These are phyloP conservation scores for Gobio gobio DNA, from an alignment of 2,113 vertebrate species.

Conservation along the genomic window DNA sequence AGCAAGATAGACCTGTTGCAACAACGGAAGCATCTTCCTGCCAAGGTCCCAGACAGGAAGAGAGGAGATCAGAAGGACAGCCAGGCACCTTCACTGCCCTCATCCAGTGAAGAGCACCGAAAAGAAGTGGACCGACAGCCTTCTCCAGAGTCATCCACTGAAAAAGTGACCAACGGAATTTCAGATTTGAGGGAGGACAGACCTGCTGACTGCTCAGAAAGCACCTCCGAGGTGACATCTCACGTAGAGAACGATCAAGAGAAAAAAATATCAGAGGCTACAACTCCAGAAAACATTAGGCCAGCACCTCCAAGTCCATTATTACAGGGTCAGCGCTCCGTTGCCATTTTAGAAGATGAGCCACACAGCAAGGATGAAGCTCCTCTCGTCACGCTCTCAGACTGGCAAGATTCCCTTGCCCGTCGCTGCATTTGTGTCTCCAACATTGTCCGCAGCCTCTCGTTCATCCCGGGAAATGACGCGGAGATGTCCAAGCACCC, in stretches of 20 bases:
- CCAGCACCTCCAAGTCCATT: constrained; percentile 56
- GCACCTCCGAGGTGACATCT: constrained; percentile 40
- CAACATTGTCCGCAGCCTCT: constrained; percentile 97
- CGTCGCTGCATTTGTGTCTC: constrained; percentile 95
- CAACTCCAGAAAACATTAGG: constrained; percentile 67
- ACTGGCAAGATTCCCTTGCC: constrained; percentile 96
- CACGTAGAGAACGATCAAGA: constrained; percentile 52
- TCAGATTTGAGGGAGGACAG: constrained; percentile 57
- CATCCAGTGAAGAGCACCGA: constrained; percentile 42
- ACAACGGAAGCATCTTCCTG: constrained; percentile 76
- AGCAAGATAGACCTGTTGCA: constrained; percentile 82
- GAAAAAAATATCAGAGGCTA: constrained; percentile 58
- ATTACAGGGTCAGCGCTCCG: constrained; percentile 71
- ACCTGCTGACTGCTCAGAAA: constrained; percentile 13
- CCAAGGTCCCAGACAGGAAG: constrained; percentile 71
- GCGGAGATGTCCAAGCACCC: constrained; percentile 98
- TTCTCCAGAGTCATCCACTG: constrained; percentile 55
- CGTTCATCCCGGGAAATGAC: constrained; percentile 96
- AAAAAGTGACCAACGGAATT: constrained; percentile 48
- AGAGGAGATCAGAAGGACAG: constrained; percentile 71
- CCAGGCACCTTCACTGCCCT: constrained; percentile 50
- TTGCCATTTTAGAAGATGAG: constrained; percentile 94
- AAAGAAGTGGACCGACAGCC: constrained; percentile 66
- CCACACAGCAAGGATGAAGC: constrained; percentile 98
- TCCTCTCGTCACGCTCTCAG: constrained; percentile 88